Conservation (phyloP, 1,140 invertebrate species). For the Pararge aegeria region DNA sequence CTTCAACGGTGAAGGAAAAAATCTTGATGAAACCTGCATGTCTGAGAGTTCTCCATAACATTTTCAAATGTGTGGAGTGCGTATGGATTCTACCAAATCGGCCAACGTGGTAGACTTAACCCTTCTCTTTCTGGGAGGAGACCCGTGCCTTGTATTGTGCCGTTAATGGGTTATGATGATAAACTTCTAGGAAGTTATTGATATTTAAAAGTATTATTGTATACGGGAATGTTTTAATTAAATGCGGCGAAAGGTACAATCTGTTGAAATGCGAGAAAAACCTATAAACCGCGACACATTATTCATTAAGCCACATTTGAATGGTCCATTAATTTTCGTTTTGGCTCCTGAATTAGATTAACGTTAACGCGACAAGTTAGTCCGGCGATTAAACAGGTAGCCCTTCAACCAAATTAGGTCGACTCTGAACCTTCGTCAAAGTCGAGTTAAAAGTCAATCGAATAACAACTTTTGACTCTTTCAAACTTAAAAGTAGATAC, state of each 20-base stretch:
- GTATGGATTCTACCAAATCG: no score
- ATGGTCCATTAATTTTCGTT: slow-evolving; percentile 26
- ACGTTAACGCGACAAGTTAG: slow-evolving; percentile 32
- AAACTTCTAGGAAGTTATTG: no score
- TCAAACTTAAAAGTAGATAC: slow-evolving; percentile 1
- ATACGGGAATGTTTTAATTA: background rate
- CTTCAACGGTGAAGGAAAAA: no score
- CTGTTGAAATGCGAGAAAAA: background rate
- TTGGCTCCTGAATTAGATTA: slow-evolving; percentile 26
- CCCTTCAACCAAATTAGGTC: slow-evolving; percentile 31
- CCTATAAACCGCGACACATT: slow-evolving; percentile 14
- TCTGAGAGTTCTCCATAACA: no score
- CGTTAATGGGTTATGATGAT: no score
- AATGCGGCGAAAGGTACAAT: background rate
- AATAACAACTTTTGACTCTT: slow-evolving; percentile 14
- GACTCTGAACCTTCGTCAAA: slow-evolving; percentile 32
- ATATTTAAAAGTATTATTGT: background rate
- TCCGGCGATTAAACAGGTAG: slow-evolving; percentile 31
- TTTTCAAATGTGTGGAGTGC: no score
- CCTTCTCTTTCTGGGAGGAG: no score
- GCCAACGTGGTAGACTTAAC: no score
- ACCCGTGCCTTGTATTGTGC: no score
- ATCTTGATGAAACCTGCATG: no score
- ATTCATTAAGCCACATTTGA: slow-evolving; percentile 8
- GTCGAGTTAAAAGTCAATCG: slow-evolving; percentile 36